Evolutionary conservation across 2,797 vertebrate species (phyloP).

Genomic region (Platyrinchus mystaceus): DNA sequence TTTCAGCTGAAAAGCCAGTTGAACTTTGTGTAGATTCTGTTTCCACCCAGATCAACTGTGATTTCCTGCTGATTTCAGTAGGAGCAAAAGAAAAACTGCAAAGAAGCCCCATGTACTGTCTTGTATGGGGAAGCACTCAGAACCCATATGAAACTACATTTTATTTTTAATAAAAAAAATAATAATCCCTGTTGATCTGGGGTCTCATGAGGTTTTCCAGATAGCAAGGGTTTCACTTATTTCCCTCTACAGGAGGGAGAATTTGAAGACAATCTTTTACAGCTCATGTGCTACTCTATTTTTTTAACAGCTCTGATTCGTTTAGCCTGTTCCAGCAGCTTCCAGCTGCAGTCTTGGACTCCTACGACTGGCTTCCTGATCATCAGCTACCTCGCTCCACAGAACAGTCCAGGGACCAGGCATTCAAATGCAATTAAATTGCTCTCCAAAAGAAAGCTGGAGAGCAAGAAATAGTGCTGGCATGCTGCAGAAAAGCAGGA

Average conservation of each 20-base stretch:
- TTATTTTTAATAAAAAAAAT: not conserved
- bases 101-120: not conserved
- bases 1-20: slow-evolving; percentile 1
- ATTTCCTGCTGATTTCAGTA: not conserved
- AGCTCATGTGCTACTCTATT: not conserved
- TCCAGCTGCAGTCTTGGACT: slow-evolving; percentile 20
- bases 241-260: not conserved
- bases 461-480: slow-evolving; percentile 27
- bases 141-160: not conserved
- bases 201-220: not conserved
- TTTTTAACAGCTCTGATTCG: not conserved
- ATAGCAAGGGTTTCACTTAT: not conserved
- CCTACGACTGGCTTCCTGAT: slow-evolving; percentile 5
- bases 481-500: slow-evolving; percentile 10
- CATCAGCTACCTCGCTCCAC: slow-evolving; percentile 37
- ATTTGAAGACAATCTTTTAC: not conserved
- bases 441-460: slow-evolving; percentile 40
- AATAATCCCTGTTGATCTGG: not conserved
- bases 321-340: slow-evolving; percentile 8
- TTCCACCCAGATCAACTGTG: slow-evolving; percentile 7
- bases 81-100: not conserved
- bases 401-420: slow-evolving; percentile 21
- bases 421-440: slow-evolving; percentile 45
- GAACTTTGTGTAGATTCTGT: slow-evolving; percentile 13
- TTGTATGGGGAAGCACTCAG: not conserved